Percentiles rank a stretch among this genome's conserved stretches.
Conservation (phyloP, 2,113 vertebrate genomes). For the Brevimyrus niger region DNA sequence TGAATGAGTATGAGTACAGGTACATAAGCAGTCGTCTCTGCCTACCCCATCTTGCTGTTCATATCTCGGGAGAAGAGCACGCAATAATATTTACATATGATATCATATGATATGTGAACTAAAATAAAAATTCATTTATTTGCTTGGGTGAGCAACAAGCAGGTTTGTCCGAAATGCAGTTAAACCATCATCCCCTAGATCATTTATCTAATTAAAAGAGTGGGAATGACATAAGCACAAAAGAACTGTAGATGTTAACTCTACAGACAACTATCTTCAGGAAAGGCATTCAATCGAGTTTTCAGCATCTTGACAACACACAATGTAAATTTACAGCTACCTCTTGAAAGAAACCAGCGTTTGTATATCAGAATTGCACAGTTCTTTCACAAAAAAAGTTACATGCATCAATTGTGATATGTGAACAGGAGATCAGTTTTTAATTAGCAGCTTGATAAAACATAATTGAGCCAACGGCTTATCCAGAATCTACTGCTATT, state of each 20-base stretch:
- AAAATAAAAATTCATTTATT: neutral
- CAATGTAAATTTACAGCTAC: neutral
- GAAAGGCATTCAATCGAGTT: neutral
- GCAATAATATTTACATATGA: neutral
- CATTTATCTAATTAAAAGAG: neutral
- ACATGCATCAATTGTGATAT: neutral
- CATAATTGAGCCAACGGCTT: neutral
- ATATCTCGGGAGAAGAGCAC: neutral
- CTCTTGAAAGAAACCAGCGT: neutral
- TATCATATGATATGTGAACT: neutral
- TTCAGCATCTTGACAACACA: neutral
- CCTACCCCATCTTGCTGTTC: neutral
- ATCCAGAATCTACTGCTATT: neutral
- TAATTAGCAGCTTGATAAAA: constrained; percentile 10
- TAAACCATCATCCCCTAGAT: neutral
- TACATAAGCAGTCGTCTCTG: neutral
- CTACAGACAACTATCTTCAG: neutral
- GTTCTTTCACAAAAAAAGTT: neutral
- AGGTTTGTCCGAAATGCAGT: neutral
- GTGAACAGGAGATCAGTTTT: neutral
- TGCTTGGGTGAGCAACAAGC: neutral
- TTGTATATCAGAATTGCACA: neutral
- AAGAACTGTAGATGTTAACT: neutral
- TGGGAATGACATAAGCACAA: neutral
- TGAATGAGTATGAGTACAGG: neutral